These are phyloP conservation scores for Yponomeuta malinellus DNA, from an alignment of 2,888 invertebrate genomes.

Conservation along the genomic window DNA sequence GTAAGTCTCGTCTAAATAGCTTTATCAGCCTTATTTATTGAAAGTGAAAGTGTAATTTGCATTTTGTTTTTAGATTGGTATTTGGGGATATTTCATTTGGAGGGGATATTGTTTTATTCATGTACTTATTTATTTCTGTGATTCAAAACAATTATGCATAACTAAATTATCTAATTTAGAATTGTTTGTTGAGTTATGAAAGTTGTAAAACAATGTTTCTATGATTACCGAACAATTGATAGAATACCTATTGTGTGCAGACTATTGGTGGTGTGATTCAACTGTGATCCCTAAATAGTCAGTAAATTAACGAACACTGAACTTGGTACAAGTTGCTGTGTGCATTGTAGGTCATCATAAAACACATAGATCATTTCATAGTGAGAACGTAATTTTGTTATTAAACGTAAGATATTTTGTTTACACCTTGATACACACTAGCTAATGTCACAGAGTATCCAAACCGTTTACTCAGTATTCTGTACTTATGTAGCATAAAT, in stretches of 20 bases:
- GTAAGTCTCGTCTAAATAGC: too few species aligned
- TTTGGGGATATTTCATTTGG: neutral
- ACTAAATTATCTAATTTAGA: slow-evolving; percentile 9
- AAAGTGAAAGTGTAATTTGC: too few species aligned
- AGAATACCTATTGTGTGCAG: neutral
- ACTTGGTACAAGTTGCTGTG: slow-evolving; percentile 7
- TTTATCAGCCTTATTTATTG: too few species aligned
- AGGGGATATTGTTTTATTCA: neutral
- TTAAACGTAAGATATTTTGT: neutral
- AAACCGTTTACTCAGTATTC: slow-evolving; percentile 36
- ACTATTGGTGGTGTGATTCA: slow-evolving; percentile 50
- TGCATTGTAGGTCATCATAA: slow-evolving; percentile 2
- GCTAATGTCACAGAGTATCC: slow-evolving; percentile 25
- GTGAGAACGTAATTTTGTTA: neutral
- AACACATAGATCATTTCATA: slow-evolving; percentile 10
- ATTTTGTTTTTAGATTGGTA: too few species aligned
- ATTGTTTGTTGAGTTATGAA: neutral
- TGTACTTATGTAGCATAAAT: slow-evolving; percentile 26
- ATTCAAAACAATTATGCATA: slow-evolving; percentile 4
- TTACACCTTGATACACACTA: neutral
- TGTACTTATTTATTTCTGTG: slow-evolving; percentile 18
- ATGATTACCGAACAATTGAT: neutral
- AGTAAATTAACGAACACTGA: slow-evolving; percentile 7
- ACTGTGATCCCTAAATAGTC: slow-evolving; percentile 24
- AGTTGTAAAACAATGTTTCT: neutral